Conservation (phyloP, 1,140 invertebrate genomes). For the Neodiprion virginianus region DNA sequence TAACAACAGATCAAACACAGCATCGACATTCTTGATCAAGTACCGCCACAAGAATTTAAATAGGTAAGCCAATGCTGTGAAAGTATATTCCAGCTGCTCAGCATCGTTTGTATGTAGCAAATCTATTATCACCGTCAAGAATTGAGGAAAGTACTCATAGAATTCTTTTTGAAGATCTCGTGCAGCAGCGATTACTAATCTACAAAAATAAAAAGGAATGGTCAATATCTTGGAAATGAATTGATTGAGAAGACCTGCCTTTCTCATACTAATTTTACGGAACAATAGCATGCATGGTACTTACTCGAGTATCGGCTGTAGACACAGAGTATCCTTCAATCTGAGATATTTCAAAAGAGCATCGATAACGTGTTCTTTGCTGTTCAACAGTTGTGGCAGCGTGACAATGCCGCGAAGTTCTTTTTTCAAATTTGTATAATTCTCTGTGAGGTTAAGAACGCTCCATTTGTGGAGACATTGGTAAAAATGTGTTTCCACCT, state of each 20-base stretch:
- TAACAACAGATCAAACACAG: slow-evolving; percentile 76
- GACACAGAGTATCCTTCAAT: slow-evolving; percentile 71
- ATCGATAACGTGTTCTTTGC: slow-evolving; percentile 78
- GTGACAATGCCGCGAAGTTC: slow-evolving; percentile 77
- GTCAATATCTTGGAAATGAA: slow-evolving; percentile 8
- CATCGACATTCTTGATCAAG: slow-evolving; percentile 79
- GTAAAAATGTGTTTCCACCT: slow-evolving; percentile 78
- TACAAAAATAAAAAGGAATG: slow-evolving; percentile 58
- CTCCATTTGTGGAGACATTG: slow-evolving; percentile 87
- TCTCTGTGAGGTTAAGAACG: slow-evolving; percentile 82
- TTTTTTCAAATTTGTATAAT: slow-evolving; percentile 78
- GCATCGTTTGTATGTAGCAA: slow-evolving; percentile 79
- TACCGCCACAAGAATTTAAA: slow-evolving; percentile 88
- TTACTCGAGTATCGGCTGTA: slow-evolving; percentile 86
- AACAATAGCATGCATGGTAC: slow-evolving; percentile 44
- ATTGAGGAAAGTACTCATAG: slow-evolving; percentile 78
- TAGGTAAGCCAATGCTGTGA: slow-evolving; percentile 84
- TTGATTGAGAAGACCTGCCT: slow-evolving; percentile 10
- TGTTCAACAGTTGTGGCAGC: slow-evolving; percentile 79
- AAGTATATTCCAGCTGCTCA: slow-evolving; percentile 83
- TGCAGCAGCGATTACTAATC: slow-evolving; percentile 82
- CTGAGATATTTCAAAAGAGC: slow-evolving; percentile 75
- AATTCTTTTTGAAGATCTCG: slow-evolving; percentile 88
- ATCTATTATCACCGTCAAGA: slow-evolving; percentile 74
- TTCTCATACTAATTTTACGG: background rate